Percentiles rank a stretch among this genome's conserved stretches.
These are phyloP conservation scores for Trichacis sp. DNA, from an alignment of 2,888 invertebrate genomes.

Conservation along the genomic window DNA sequence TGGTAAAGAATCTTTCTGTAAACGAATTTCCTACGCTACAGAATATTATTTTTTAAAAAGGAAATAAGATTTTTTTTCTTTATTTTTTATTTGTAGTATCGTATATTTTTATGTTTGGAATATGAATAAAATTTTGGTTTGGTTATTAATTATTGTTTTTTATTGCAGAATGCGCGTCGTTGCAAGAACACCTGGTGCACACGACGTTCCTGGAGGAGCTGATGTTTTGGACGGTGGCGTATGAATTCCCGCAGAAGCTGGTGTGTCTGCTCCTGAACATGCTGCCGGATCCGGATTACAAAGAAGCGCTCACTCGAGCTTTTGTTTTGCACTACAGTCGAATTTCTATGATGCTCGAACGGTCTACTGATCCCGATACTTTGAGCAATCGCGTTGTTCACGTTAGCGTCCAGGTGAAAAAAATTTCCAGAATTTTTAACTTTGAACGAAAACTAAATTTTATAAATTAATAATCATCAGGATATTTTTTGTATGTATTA, in stretches of 20 bases:
- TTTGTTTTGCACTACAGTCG: conserved; percentile 97
- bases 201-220: conserved; percentile 92
- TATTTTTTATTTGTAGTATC: no score
- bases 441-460: not conserved
- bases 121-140: no score
- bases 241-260: conserved; percentile 96
- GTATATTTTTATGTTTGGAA: no score
- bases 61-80: no score
- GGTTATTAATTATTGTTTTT: no score
- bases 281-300: conserved; percentile 94
- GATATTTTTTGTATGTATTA: not conserved
- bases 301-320: conserved; percentile 92
- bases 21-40: no score
- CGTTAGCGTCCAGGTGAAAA: conserved; percentile 83
- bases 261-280: conserved; percentile 95
- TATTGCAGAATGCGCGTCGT: conserved; percentile 76
- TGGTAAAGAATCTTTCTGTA: no score
- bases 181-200: conserved; percentile 84
- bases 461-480: not conserved
- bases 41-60: no score
- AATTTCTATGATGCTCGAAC: conserved; percentile 90
- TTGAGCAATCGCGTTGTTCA: conserved; percentile 96
- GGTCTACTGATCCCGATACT: conserved; percentile 88
- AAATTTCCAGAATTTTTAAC: not conserved
- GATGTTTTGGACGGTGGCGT: conserved; percentile 97